Evolutionary conservation across 2,113 vertebrate genomes (phyloP), one percentile per base, ranked within the genome.

Genomic region (Lynx canadensis): DNA sequence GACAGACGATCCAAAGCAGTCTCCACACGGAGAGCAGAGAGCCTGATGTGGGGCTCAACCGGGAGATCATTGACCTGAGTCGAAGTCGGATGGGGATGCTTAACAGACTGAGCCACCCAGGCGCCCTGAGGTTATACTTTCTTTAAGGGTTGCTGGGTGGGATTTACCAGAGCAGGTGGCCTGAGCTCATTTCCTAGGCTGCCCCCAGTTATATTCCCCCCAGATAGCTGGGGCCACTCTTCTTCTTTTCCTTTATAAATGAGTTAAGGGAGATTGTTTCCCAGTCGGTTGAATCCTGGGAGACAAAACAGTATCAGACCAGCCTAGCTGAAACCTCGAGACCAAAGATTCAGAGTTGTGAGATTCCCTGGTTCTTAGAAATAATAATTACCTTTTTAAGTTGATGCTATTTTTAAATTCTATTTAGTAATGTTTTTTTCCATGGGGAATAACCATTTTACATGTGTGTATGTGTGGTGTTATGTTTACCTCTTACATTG

Each of bases 391-490:
- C 84, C 65, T 97, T 98, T 98, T 97, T 95, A 48, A 97, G 89
- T 97, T 41, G 79, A 45, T 95, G 63, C 93, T 97, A 66, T 94
- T 97, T 81, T 94, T 89, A 98, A 98, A 96, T 93, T 95, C 50
- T 97, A 96, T 92, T 89, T 48, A 95, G 92, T 97, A 98, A 96
- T 33, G 82, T 78, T 94, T 4, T 78, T 94, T 4, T 73, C 52
- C 86, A 73, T 93, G 90, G 96, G 94, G 98, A 97, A 88, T 97
- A 98, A 96, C 97, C 96, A 91, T 98, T 98, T 98, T 98, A 97
- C 96, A 87, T 85, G 79, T 84, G 76, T 94, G 4, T 97, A 84
- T 93, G 89, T 79, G 66, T 90, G 7, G 78, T 85, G 74, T 86
- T 96, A 38, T 81, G 0, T 65, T 94, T n/a, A 95, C 81, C 74